These are phyloP conservation scores for Imbricaverruca yamaguchii DNA, from an alignment of 2,888 invertebrate species.

Conservation along the genomic window DNA sequence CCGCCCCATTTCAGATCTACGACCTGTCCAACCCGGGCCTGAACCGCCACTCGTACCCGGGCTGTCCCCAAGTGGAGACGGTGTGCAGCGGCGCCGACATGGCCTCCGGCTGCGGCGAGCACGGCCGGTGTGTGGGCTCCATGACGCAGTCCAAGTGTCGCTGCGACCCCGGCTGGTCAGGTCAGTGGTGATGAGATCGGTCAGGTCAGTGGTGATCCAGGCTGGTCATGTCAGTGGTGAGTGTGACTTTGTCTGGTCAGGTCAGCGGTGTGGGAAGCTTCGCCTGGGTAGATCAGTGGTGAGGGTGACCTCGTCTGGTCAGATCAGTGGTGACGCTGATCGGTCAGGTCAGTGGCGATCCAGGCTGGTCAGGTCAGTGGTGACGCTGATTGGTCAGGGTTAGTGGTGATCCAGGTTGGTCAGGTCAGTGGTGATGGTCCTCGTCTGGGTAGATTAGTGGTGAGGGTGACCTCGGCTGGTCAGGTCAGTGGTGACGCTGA, in stretches of 20 bases:
- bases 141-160: constrained; percentile 66
- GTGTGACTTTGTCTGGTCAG: no score
- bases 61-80: constrained; percentile 90
- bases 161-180: constrained; percentile 92
- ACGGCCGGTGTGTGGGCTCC: constrained; percentile 88
- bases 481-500: no score
- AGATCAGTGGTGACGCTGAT: no score
- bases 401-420: constrained; percentile 79
- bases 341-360: no score
- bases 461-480: no score
- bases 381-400: no score
- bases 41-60: constrained; percentile 69
- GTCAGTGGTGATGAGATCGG: constrained; percentile 45
- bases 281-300: no score
- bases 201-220: no score
- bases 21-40: constrained; percentile 90
- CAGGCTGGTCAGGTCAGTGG: no score
- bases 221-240: constrained; percentile 65
- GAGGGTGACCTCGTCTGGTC: no score
- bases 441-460: no score
- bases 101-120: constrained; percentile 70
- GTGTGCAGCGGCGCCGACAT: constrained; percentile 75
- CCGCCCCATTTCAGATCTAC: constrained; percentile 55
- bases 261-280: no score
- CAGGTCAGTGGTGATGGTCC: constrained; percentile 48